phyloP scores from a whole-genome alignment of 2,113 vertebrate genomes.

The Lates calcarifer region DNA sequence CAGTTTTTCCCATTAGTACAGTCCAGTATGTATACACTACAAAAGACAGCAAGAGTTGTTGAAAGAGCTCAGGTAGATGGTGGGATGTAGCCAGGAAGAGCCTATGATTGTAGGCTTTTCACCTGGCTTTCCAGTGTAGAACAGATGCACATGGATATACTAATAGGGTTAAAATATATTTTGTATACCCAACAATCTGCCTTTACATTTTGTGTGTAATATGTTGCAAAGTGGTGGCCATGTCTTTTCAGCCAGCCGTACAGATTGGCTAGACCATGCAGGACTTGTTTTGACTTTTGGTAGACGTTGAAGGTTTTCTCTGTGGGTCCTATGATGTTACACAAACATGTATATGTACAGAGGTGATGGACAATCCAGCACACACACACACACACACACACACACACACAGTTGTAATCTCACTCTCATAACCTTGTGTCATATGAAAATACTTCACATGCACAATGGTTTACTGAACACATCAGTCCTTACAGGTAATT shows the following conservation, averaged over 20 bases:
- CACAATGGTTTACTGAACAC: constrained; percentile 7
- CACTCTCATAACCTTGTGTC: constrained; percentile 27
- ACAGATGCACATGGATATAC: background rate
- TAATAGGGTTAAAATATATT: background rate
- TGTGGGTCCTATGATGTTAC: constrained; percentile 2
- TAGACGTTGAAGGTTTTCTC: background rate
- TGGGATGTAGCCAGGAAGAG: no score
- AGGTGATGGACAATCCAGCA: constrained; percentile 52
- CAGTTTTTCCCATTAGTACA: no score
- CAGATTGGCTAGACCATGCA: background rate
- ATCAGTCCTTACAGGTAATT: constrained; percentile 42
- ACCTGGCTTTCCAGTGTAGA: background rate
- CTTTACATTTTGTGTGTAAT: background rate
- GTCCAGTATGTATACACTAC: no score
- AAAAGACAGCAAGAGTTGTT: no score
- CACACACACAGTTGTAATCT: background rate
- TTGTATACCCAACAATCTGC: background rate
- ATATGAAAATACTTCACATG: constrained; percentile 17
- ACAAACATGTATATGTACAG: background rate
- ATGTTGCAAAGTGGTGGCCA: background rate
- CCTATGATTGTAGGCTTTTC: no score
- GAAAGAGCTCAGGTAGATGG: no score
- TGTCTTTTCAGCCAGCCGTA: background rate
- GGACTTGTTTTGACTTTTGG: background rate
- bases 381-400: constrained; percentile 17